A percentile compares a stretch with the other conserved stretches of the same genome.
phyloP scores from a whole-genome alignment of 2,113 vertebrate species.

The Centropus unirufus region DNA sequence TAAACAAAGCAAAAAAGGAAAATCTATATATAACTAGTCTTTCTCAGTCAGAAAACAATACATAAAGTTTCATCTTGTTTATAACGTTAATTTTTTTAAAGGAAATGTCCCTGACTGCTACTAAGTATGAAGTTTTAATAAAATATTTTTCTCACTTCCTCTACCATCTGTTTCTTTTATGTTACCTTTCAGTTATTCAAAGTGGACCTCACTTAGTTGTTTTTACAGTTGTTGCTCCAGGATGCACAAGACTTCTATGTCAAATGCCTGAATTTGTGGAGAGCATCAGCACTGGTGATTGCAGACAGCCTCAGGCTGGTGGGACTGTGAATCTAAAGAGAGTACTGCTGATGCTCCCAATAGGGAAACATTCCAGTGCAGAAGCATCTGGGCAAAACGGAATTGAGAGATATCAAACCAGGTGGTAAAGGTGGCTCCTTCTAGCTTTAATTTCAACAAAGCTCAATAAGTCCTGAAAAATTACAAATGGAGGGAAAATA shows the following conservation, averaged over 20 bases:
- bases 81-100: background rate
- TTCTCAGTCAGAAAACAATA: background rate
- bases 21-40: fast-evolving
- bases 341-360: background rate
- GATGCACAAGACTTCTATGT: background rate
- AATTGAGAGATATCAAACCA: background rate
- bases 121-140: background rate
- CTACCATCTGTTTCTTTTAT: background rate
- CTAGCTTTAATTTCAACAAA: background rate
- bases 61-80: background rate
- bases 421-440: background rate
- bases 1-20: background rate
- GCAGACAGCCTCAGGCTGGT: background rate
- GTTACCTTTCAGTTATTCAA: background rate
- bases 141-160: background rate
- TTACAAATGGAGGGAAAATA: background rate
- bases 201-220: background rate
- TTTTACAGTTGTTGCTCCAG: background rate
- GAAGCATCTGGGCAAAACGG: background rate
- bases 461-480: background rate
- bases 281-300: background rate
- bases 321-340: background rate
- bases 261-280: background rate
- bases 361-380: background rate
- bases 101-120: background rate